phyloP scores from a whole-genome alignment of 2,797 vertebrate genomes.

The Selene dorsalis region DNA sequence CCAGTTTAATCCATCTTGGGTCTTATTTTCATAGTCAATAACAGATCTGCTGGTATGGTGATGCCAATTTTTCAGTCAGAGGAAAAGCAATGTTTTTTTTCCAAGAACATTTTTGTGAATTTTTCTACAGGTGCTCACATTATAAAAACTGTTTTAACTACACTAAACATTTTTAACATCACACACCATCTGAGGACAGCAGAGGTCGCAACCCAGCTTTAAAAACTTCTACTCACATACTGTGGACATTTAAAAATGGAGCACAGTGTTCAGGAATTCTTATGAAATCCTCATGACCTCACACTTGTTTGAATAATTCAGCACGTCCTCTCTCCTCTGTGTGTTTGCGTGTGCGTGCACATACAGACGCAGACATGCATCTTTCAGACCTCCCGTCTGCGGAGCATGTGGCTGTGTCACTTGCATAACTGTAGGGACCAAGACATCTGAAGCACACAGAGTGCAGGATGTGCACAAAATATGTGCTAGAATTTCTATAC shows the following conservation, averaged over 20 bases:
- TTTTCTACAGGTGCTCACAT: too few species aligned
- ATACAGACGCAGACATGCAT: constrained; percentile 30
- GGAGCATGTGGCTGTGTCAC: constrained; percentile 28
- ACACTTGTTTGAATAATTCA: constrained; percentile 61
- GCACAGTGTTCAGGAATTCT: constrained; percentile 15
- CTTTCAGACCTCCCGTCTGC: constrained; percentile 52
- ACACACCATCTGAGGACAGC: too few species aligned
- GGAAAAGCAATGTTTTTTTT: too few species aligned
- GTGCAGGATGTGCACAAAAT: not conserved
- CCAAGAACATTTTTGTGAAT: too few species aligned
- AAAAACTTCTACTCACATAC: not conserved
- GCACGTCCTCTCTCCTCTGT: not conserved
- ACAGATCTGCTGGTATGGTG: too few species aligned
- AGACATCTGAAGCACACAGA: not conserved
- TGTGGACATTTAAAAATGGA: not conserved
- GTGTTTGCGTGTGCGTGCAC: constrained; percentile 2
- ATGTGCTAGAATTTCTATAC: not conserved
- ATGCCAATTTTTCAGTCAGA: too few species aligned
- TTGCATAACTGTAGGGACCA: constrained; percentile 18
- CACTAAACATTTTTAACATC: too few species aligned
- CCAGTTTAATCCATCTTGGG: too few species aligned
- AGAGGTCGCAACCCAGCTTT: not conserved
- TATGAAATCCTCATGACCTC: constrained; percentile 38
- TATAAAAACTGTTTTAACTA: too few species aligned
- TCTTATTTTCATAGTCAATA: too few species aligned